These are phyloP conservation scores for Girardia tigrina DNA, from an alignment of 2,888 invertebrate species.

Conservation along the genomic window DNA sequence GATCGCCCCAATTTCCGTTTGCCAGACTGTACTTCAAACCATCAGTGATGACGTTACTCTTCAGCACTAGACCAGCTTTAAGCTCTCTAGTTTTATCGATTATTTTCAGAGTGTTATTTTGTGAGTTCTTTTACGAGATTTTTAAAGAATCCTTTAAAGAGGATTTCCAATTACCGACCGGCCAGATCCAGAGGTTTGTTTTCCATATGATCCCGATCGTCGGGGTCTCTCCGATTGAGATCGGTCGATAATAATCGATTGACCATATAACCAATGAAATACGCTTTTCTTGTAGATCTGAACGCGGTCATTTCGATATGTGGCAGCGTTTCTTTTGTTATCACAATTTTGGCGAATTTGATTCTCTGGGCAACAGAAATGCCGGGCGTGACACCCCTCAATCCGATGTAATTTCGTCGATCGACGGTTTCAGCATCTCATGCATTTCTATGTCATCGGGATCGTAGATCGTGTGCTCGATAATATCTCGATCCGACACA, in stretches of 20 bases:
- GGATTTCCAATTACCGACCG: conserved; percentile 83
- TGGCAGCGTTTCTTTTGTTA: conserved; percentile 98
- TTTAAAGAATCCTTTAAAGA: conserved; percentile 96
- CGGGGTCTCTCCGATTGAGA: conserved; percentile 74
- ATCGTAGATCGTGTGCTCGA: conserved; percentile 98
- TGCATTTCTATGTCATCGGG: conserved; percentile 99
- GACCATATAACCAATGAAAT: conserved; percentile 97
- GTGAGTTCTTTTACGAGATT: too few relatives aligned
- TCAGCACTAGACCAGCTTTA: conserved; percentile 83
- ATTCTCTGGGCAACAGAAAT: conserved; percentile 97
- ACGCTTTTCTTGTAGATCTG: conserved; percentile 98
- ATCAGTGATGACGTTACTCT: conserved; percentile 92
- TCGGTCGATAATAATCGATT: conserved; percentile 83
- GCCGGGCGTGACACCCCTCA: conserved; percentile 87
- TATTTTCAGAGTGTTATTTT: conserved; percentile 92
- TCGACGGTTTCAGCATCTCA: conserved; percentile 98
- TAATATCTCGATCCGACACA: conserved; percentile 93
- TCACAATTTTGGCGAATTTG: conserved; percentile 94
- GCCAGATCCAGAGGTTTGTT: conserved; percentile 94
- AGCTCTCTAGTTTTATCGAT: conserved; percentile 97
- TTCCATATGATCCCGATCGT: conserved; percentile 99
- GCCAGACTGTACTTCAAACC: conserved; percentile 91
- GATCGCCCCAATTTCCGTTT: conserved; percentile 99
- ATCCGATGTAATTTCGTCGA: conserved; percentile 99
- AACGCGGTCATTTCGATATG: conserved; percentile 98